Percentiles rank a stretch among this genome's conserved stretches.
Evolutionary conservation across 1,140 invertebrate species (phyloP).

Genomic region (Eumeta japonica): DNA sequence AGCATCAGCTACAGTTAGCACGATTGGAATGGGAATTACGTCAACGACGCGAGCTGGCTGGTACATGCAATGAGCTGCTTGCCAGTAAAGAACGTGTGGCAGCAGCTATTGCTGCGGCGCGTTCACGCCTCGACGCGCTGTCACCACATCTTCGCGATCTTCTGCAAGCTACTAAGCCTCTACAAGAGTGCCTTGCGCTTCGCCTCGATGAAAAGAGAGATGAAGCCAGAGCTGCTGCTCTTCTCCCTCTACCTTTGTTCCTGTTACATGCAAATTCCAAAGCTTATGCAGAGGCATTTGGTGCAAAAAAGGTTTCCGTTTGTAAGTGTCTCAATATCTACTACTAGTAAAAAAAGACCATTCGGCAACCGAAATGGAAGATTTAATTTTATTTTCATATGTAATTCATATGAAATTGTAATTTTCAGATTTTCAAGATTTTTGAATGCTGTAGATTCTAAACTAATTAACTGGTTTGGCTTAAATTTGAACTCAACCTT

Average conservation of each 20-base stretch:
- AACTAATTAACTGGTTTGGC: too few relatives aligned
- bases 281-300: conserved; percentile 80
- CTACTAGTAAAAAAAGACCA: too few relatives aligned
- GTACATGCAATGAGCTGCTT: conserved; percentile 73
- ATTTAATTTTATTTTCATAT: too few relatives aligned
- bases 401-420: too few relatives aligned
- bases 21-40: conserved; percentile 89
- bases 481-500: too few relatives aligned
- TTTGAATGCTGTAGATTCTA: too few relatives aligned
- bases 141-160: conserved; percentile 71
- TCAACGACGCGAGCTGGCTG: conserved; percentile 82
- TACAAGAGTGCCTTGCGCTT: conserved; percentile 85
- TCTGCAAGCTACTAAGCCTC: conserved; percentile 78
- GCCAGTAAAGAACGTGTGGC: conserved; percentile 74
- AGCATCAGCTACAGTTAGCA: conserved; percentile 80
- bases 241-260: conserved; percentile 82
- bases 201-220: conserved; percentile 75
- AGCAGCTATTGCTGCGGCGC: conserved; percentile 75
- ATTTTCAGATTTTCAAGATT: too few relatives aligned
- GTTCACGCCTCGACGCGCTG: conserved; percentile 77
- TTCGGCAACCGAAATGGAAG: too few relatives aligned
- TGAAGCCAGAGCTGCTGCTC: conserved; percentile 68
- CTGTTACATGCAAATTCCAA: conserved; percentile 82
- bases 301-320: conserved; percentile 52
- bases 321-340: too few relatives aligned